Percentiles rank a stretch among this genome's conserved stretches.
These are phyloP conservation scores for Diplogasteroides magnus DNA, from an alignment of 1,140 invertebrate genomes.

Conservation along the genomic window DNA sequence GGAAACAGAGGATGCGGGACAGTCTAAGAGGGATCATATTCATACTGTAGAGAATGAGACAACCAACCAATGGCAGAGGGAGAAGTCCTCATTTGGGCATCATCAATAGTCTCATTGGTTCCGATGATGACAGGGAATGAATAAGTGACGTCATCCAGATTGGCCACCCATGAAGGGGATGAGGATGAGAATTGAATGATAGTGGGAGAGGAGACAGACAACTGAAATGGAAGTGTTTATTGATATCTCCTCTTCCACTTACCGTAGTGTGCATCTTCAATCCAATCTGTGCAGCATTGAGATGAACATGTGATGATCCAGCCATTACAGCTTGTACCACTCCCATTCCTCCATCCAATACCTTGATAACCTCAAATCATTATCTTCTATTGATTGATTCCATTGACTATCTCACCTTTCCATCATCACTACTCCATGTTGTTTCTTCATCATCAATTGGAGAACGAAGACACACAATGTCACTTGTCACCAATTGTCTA, in stretches of 20 bases:
- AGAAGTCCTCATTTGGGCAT: background rate
- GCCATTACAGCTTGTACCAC: background rate
- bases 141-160: background rate
- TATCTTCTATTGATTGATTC: background rate
- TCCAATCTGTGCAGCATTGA: background rate
- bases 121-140: slow-evolving; percentile 4
- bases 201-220: background rate
- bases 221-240: background rate
- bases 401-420: background rate
- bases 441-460: background rate
- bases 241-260: background rate
- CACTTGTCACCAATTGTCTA: background rate
- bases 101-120: background rate
- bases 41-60: background rate
- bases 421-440: background rate
- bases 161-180: background rate
- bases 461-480: background rate
- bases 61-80: background rate
- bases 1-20: background rate
- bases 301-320: background rate
- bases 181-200: background rate
- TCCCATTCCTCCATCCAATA: background rate
- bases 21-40: background rate
- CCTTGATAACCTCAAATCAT: too few relatives aligned
- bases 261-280: background rate